Base-by-base conservation (phyloP, 2,797 vertebrate genomes). In the Microhierax caerulescens region DNA sequence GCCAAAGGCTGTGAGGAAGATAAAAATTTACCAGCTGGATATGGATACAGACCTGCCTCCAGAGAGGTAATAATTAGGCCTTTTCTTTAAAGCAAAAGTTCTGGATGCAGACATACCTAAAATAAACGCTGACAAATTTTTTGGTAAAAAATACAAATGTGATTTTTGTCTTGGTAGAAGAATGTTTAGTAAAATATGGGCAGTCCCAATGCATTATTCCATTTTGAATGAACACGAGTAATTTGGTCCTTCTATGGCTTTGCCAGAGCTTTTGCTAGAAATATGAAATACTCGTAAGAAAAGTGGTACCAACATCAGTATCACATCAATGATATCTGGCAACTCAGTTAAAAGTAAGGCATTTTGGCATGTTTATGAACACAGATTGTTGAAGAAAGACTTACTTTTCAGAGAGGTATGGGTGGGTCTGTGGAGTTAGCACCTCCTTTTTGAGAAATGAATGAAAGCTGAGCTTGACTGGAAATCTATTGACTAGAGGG, bases 1-100 rank as follows among this genome's bases (percentile, higher is more conserved):
- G 99, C 99, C 32, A 99, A 99, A 97, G 99, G 99, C 47, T 99
- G 99, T 94, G 99, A 99, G 85, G 99, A 99, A 94, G 99, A 99
- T 92, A 99, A 99, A 98, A 99, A 99, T 95, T 97, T 99, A 59
- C 99, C 99, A 8, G 98, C 99, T 72, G 99, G 99, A 68, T 99
- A 99, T 95, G 99, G 99, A 64, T 99, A 99, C 91, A 98, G 99
- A 97, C 99, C 99, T 90, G 99, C 99, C 30, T 99, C 99, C 50
- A 98, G 98, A 95, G 98, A 99, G 98, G 99, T 99, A 96, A 60
- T 60, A 63, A n/a, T 84, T 69, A 21, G 20, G 7, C 11, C 17
- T n/a, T 76, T 82, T 37, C 30, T 95, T 36, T 51, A 75, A 90
- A 86, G 24, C 17, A 76, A 43, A 68, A 75, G 7, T 59, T 53